A percentile compares a stretch with the other conserved stretches of the same genome.
Conservation (phyloP, 2,888 invertebrate genomes). For the Drosophila rubida region DNA sequence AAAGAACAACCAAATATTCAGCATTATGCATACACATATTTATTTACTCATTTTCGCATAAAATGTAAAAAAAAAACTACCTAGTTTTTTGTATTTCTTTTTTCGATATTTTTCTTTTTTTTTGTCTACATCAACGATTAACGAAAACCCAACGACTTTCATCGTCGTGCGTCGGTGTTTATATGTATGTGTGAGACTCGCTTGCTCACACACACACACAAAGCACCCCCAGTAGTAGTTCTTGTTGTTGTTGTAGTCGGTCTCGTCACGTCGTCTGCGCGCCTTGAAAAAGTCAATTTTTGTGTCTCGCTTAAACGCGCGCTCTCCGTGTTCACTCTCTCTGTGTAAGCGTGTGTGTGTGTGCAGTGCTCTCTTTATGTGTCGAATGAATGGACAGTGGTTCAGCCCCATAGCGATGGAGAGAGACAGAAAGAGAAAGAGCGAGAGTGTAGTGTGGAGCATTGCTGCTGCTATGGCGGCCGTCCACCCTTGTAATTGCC, state of each 20-base stretch:
- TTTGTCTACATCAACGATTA: constrained; percentile 83
- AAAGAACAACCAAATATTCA: constrained; percentile 11
- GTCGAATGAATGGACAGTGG: constrained; percentile 68
- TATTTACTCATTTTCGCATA: constrained; percentile 49
- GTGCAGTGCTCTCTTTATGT: constrained; percentile 23
- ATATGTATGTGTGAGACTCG: constrained; percentile 44
- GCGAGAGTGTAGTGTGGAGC: constrained; percentile 24
- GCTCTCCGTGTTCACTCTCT: constrained; percentile 8
- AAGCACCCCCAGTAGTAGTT: constrained; percentile 45
- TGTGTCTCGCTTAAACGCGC: constrained; percentile 49
- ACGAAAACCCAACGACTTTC: constrained; percentile 82
- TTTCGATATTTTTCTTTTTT: constrained; percentile 43
- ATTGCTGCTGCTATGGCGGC: constrained; percentile 46
- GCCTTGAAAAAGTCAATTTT: constrained; percentile 73
- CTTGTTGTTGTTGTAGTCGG: constrained; percentile 23
- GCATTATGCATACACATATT: constrained; percentile 34
- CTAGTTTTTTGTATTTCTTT: constrained; percentile 54
- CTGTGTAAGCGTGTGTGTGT: no score
- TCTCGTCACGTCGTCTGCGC: constrained; percentile 62
- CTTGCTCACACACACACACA: constrained; percentile 25
- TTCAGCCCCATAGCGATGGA: constrained; percentile 32
- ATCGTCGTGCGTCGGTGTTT: constrained; percentile 71
- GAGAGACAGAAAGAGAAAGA: constrained; percentile 8
- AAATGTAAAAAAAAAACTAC: constrained; percentile 65
- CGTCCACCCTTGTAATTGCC: constrained; percentile 77